phyloP scores from a whole-genome alignment of 2,113 vertebrate genomes.

The Shinisaurus crocodilurus region DNA sequence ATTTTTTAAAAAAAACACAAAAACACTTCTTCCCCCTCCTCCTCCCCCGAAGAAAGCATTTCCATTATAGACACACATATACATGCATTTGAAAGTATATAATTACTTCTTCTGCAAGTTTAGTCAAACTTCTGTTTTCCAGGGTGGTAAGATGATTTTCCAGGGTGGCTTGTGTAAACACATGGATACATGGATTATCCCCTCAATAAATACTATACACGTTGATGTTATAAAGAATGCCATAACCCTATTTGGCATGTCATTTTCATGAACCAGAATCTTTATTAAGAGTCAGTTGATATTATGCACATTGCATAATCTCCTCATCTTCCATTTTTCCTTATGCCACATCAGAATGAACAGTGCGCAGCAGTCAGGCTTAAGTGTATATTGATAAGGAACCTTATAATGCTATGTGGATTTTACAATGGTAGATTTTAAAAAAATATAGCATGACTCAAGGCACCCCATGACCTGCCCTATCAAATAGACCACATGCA shows the following conservation, averaged over 20 bases:
- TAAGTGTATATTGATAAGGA: neutral
- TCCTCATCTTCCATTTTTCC: neutral
- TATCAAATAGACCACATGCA: neutral
- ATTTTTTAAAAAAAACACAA: slow-evolving; percentile 61
- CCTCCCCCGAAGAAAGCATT: slow-evolving; percentile 38
- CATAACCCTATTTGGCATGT: slow-evolving; percentile 67
- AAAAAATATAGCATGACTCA: neutral
- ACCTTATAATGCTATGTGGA: slow-evolving; percentile 46
- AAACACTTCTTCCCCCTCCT: slow-evolving; percentile 61
- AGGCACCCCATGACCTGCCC: neutral
- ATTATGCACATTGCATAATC: neutral
- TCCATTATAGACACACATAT: slow-evolving; percentile 65
- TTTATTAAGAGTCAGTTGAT: slow-evolving; percentile 25
- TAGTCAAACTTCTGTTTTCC: slow-evolving; percentile 76
- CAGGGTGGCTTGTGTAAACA: slow-evolving; percentile 76
- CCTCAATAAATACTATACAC: slow-evolving; percentile 61
- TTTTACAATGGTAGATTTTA: slow-evolving; percentile 61
- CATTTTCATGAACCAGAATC: slow-evolving; percentile 52
- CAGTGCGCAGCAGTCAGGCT: neutral
- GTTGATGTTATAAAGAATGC: slow-evolving; percentile 72
- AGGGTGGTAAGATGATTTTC: slow-evolving; percentile 70
- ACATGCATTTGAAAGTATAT: slow-evolving; percentile 75
- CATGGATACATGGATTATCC: slow-evolving; percentile 71
- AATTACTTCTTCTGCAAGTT: slow-evolving; percentile 79
- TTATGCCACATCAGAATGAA: neutral